Evolutionary conservation across 1,140 invertebrate genomes (phyloP).

Genomic region (Sarcophaga bullata): DNA sequence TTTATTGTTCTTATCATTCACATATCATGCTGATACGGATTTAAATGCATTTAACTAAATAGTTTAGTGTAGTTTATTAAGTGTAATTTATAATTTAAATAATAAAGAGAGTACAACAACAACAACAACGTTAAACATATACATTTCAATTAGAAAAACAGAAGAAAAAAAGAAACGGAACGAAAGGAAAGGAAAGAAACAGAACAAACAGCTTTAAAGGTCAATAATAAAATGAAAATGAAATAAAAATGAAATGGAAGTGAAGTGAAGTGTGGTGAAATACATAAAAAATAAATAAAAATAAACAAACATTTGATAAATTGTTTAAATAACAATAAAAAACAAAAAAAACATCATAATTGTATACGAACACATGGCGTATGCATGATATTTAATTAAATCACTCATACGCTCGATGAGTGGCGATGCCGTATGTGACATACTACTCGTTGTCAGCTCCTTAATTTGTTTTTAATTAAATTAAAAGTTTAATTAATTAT

Average conservation of each 20-base stretch:
- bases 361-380: not conserved
- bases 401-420: not conserved
- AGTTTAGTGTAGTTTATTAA: constrained; percentile 22
- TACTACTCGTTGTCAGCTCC: not conserved
- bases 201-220: not conserved
- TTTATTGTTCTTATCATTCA: not conserved
- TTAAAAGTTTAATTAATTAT: not conserved
- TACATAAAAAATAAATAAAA: too few relatives aligned
- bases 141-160: not conserved
- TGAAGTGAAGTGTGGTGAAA: too few relatives aligned
- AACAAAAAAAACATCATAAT: not conserved
- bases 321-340: too few relatives aligned
- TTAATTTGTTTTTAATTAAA: not conserved
- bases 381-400: constrained; percentile 1
- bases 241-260: not conserved
- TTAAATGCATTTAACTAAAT: constrained; percentile 23
- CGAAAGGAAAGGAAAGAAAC: not conserved
- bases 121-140: not conserved
- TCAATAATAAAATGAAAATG: not conserved
- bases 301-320: too few relatives aligned
- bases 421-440: too few relatives aligned
- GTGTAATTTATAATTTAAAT: constrained; percentile 4
- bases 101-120: not conserved
- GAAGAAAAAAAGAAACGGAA: not conserved
- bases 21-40: not conserved